These are phyloP conservation scores for Trachelus iudaicus DNA, from an alignment of 2,888 invertebrate genomes.

Conservation along the genomic window DNA sequence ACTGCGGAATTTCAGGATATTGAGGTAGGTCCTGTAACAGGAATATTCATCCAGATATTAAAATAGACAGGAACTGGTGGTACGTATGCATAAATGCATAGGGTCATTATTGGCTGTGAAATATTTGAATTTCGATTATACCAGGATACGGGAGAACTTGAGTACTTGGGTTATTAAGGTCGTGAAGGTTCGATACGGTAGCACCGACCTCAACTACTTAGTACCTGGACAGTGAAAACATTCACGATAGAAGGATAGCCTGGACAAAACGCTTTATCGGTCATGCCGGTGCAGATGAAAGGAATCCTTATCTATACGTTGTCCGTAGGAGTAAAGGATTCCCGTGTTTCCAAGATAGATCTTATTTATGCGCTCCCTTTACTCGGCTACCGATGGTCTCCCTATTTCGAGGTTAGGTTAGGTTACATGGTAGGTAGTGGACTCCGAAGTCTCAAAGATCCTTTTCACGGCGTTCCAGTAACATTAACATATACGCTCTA, in stretches of 20 bases:
- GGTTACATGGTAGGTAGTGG: background rate
- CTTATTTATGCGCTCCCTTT: conserved; percentile 61
- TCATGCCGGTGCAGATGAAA: conserved; percentile 55
- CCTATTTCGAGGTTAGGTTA: background rate
- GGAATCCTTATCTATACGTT: conserved; percentile 56
- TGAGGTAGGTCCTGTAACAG: background rate
- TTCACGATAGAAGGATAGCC: background rate
- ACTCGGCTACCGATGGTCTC: conserved; percentile 53
- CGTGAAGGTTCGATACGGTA: background rate
- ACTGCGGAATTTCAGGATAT: background rate
- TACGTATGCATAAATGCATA: background rate
- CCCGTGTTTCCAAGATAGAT: conserved; percentile 61
- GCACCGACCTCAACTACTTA: background rate
- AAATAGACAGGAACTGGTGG: background rate
- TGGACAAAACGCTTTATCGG: conserved; percentile 52
- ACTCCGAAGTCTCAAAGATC: conserved; percentile 35
- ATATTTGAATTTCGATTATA: background rate
- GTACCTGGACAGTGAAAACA: background rate
- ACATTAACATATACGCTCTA: background rate
- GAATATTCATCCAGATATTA: background rate
- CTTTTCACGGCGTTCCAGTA: background rate
- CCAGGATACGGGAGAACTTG: background rate
- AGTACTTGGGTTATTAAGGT: background rate
- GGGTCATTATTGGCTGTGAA: background rate
- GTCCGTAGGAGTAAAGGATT: conserved; percentile 58